Evolutionary conservation across 2,888 invertebrate species (phyloP).

Genomic region (Lissocephala sabroskyi): DNA sequence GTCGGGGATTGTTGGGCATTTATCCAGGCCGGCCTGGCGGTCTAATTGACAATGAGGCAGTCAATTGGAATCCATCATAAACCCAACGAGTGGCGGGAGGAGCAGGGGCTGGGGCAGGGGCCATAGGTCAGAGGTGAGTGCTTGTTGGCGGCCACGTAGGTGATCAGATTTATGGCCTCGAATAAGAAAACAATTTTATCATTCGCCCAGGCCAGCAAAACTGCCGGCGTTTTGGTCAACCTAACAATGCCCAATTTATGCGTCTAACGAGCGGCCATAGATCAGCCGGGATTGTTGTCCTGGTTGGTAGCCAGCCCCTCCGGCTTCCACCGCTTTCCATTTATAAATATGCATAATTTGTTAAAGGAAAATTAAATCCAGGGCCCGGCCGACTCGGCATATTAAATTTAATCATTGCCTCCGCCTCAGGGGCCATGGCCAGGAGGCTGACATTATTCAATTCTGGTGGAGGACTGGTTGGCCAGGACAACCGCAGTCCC

Average conservation of each 20-base stretch:
- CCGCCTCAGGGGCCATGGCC: background rate
- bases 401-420: constrained; percentile 52
- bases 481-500: too few relatives aligned
- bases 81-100: constrained; percentile 11
- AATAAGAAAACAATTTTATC: constrained; percentile 40
- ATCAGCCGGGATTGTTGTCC: too few relatives aligned
- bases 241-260: constrained; percentile 41
- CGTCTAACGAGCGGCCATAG: constrained; percentile 43
- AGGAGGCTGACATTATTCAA: too few relatives aligned
- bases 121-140: background rate
- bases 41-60: constrained; percentile 52
- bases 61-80: constrained; percentile 52
- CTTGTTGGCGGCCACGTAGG: constrained; percentile 1
- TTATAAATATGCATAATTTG: constrained; percentile 44
- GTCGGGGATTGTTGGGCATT: constrained; percentile 45
- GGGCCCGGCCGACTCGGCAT: constrained; percentile 10
- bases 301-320: too few relatives aligned
- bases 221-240: constrained; percentile 7
- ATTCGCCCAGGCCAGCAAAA: constrained; percentile 2
- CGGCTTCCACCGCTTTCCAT: too few relatives aligned
- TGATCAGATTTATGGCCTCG: constrained; percentile 39
- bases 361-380: constrained; percentile 32
- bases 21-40: constrained; percentile 30
- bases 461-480: too few relatives aligned
- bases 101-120: background rate